Percentiles rank a stretch among this genome's conserved stretches.
phyloP scores from a whole-genome alignment of 23 tunicate species.

The Aplidium turbinatum region DNA sequence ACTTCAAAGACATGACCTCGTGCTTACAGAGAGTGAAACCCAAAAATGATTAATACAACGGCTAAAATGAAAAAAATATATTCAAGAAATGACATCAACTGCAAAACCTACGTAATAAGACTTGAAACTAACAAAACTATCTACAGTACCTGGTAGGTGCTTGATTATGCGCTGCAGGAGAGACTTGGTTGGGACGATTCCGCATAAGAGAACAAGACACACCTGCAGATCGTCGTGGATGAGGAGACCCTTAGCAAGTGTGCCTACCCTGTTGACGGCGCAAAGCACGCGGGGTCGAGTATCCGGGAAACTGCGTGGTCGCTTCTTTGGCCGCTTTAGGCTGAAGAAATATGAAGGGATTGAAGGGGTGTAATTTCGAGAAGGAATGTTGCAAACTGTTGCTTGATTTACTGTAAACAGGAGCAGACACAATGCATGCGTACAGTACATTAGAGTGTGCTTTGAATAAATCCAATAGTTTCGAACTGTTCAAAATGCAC shows the following conservation, averaged over 20 bases:
- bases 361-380: no score
- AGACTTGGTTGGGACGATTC: slow-evolving; percentile 63
- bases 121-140: no score
- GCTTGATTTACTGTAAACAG: no score
- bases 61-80: not conserved
- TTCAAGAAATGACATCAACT: not conserved
- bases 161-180: slow-evolving; percentile 69
- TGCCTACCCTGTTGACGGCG: slow-evolving; percentile 85
- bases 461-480: no score
- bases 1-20: no score
- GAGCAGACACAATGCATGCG: no score
- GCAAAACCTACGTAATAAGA: not conserved
- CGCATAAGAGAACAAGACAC: slow-evolving; percentile 67
- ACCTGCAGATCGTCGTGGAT: slow-evolving; percentile 64
- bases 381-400: no score
- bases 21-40: no score
- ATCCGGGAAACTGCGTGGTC: slow-evolving; percentile 59
- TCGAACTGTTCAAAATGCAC: no score
- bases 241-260: slow-evolving; percentile 87
- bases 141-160: slow-evolving; percentile 85
- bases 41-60: no score
- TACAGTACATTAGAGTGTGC: no score
- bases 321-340: slow-evolving; percentile 81
- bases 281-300: slow-evolving; percentile 81
- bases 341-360: slow-evolving; percentile 21